Base-by-base conservation (phyloP, 2,888 invertebrate genomes). In the Aquatica leii region DNA sequence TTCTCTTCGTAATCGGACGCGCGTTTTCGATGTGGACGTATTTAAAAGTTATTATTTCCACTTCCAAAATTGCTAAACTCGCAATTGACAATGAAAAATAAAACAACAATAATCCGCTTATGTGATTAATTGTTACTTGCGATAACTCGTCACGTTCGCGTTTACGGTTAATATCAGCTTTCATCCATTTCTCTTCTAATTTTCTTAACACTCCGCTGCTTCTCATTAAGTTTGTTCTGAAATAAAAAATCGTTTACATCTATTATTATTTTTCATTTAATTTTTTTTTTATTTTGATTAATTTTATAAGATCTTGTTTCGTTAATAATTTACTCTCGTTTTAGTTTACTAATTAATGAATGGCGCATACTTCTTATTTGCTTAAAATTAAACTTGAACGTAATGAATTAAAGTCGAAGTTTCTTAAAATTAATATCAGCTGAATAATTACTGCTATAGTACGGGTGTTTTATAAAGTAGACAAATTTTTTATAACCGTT, bases 171-270 rank as follows among this genome's bases (percentile, higher is more conserved):
- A 63, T 60, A 55, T 61, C 70, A 60, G 37, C 65, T 59, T 35
- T 56, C 21, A 81, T 74, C 81, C 81, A 82, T 64, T 79, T 79
- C 8, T 72, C 69, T 69, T 82, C 79, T 9, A 83, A 71, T 64
- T 81, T 75, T 12, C 76, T 71, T n/a, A 82, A 59, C 34, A 83
- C 77, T 2, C 82, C 83, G 1, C 77, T 70, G 17, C 78, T 78
- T 55, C 72, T 76, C 24, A 83, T 71, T 57, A 74, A 77, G 58
- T 77, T 69, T 53, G 82, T 67, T 51, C 82, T 83, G 65, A 57
- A 78, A 52, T 14, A 18, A 52, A 35, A 37, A 34, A 24, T 21
- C 9, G 17, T 15, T n/a, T n/a, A n/a, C n/a, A n/a, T n/a, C n/a
- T n/a, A n/a, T 40, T 40, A 40, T 5, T 5, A 40, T n/a, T n/a